Conservation (phyloP, 2,113 vertebrate species). For the Nothocercus julius region DNA sequence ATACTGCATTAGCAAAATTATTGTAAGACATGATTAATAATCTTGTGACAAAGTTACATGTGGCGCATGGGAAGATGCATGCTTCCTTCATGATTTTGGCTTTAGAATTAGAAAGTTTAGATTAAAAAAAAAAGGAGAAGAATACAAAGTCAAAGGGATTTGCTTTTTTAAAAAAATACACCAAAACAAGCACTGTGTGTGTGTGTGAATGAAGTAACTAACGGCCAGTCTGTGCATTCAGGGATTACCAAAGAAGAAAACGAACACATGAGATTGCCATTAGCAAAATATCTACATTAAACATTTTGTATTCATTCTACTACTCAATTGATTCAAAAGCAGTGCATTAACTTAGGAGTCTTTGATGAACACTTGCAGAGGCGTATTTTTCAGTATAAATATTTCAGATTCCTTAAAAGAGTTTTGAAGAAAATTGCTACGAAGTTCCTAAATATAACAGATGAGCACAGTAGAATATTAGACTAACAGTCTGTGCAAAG, state of each 20-base stretch:
- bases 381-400: neutral
- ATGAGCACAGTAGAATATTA: neutral
- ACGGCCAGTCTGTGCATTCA: neutral
- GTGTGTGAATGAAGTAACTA: neutral
- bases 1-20: slow-evolving; percentile 9
- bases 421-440: neutral
- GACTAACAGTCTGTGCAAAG: neutral
- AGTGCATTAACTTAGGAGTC: neutral
- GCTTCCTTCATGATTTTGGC: neutral
- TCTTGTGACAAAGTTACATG: slow-evolving; percentile 74
- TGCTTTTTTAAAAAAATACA: neutral
- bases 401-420: neutral
- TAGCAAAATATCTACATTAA: neutral
- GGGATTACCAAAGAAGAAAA: slow-evolving; percentile 21
- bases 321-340: neutral
- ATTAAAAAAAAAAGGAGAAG: neutral
- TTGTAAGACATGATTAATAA: slow-evolving; percentile 61
- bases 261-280: neutral
- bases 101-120: slow-evolving; percentile 29
- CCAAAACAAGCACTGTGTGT: neutral
- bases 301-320: neutral
- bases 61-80: neutral
- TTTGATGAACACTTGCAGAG: neutral
- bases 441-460: neutral
- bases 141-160: neutral